A percentile compares a stretch with the other conserved stretches of the same genome.
Evolutionary conservation across 2,797 vertebrate species (phyloP).

Genomic region (Harpagifer antarcticus): DNA sequence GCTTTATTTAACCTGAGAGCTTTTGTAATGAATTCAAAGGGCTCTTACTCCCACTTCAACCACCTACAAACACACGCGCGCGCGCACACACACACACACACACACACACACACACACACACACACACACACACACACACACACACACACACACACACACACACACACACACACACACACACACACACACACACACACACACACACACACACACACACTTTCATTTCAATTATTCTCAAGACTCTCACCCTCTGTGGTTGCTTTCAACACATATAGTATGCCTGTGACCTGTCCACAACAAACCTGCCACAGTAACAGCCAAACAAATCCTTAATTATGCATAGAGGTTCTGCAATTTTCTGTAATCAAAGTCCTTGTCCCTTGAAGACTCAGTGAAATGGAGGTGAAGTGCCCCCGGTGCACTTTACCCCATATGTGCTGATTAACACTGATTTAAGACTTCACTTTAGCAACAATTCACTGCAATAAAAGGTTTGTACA

Average conservation of each 20-base stretch:
- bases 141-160: slow-evolving; percentile 4
- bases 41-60: slow-evolving; percentile 9
- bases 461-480: slow-evolving; percentile 22
- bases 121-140: slow-evolving; percentile 1
- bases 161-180: not conserved
- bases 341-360: slow-evolving; percentile 22
- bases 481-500: not conserved
- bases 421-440: slow-evolving; percentile 16
- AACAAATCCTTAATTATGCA: slow-evolving; percentile 13
- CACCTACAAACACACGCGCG: slow-evolving; percentile 1
- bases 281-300: not conserved
- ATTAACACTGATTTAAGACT: slow-evolving; percentile 56
- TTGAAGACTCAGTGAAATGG: not conserved
- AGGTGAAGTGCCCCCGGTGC: slow-evolving; percentile 41
- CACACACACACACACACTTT: slow-evolving; percentile 6
- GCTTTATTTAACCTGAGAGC: slow-evolving; percentile 7
- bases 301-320: not conserved
- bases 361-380: slow-evolving; percentile 44
- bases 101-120: not conserved
- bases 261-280: not conserved
- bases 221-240: slow-evolving; percentile 6
- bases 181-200: slow-evolving; percentile 2
- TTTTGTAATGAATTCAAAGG: slow-evolving; percentile 22
- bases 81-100: slow-evolving; percentile 4
- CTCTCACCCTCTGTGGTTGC: not conserved